A percentile compares a stretch with the other conserved stretches of the same genome.
phyloP scores from a whole-genome alignment of 1,140 invertebrate genomes.

The Rhagoletis zephyria region DNA sequence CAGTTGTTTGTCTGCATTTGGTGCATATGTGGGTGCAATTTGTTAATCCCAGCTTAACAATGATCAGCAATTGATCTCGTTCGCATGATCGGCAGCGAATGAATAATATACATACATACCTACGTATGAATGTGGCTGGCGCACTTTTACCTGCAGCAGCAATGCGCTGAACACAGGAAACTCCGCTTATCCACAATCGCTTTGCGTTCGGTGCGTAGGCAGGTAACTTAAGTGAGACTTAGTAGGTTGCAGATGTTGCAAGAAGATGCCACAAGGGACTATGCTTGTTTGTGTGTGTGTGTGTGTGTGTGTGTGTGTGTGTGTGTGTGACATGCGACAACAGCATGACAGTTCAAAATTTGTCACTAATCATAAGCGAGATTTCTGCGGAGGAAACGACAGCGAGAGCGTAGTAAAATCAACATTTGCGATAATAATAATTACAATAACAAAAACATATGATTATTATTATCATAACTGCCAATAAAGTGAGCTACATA shows the following conservation, averaged over 20 bases:
- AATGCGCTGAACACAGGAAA: background rate
- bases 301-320: background rate
- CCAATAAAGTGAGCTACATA: conserved; percentile 10
- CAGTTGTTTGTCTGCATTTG: background rate
- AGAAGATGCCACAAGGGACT: conserved; percentile 13
- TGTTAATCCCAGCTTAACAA: conserved; percentile 45
- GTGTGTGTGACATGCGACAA: conserved; percentile 15
- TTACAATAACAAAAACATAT: conserved; percentile 44
- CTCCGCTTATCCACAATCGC: background rate
- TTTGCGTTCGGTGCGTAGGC: conserved; percentile 13
- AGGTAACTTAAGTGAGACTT: background rate
- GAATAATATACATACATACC: no score
- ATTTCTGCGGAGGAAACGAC: background rate
- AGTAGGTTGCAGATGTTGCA: background rate
- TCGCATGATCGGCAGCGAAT: conserved; percentile 8
- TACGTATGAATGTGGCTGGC: background rate
- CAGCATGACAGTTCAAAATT: conserved; percentile 34
- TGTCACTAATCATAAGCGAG: conserved; percentile 33
- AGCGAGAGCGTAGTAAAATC: background rate
- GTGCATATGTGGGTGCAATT: conserved; percentile 27
- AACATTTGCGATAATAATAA: conserved; percentile 50
- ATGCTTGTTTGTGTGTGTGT: background rate
- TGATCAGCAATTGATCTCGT: conserved; percentile 51
- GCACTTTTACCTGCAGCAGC: background rate
- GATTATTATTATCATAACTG: conserved; percentile 8